Evolutionary conservation across 2,797 vertebrate species (phyloP).

Genomic region (Alectoris magna): DNA sequence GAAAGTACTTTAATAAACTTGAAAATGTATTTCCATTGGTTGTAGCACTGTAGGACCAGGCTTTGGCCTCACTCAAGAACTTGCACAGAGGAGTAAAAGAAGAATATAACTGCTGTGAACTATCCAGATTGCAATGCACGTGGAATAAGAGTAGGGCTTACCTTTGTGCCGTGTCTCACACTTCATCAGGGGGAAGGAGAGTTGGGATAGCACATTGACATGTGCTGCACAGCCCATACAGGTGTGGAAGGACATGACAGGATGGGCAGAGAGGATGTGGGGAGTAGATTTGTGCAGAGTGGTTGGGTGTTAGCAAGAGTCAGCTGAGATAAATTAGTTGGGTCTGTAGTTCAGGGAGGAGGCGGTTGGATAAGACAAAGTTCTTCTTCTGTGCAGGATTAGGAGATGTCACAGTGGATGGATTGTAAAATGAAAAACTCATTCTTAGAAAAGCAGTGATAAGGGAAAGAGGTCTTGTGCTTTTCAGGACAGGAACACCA

Average conservation of each 20-base stretch:
- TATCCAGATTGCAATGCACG: rapidly evolving
- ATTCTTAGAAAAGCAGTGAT: background rate
- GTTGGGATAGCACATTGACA: rapidly evolving
- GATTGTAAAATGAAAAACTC: rapidly evolving
- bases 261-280: rapidly evolving
- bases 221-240: rapidly evolving
- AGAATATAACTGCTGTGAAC: background rate
- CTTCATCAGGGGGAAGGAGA: background rate
- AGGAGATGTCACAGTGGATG: background rate
- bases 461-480: background rate
- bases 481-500: background rate
- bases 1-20: background rate
- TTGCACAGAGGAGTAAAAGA: background rate
- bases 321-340: rapidly evolving
- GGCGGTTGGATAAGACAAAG: no score
- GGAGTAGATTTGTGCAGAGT: background rate
- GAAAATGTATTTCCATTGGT: background rate
- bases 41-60: background rate
- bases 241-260: rapidly evolving
- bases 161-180: rapidly evolving
- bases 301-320: background rate
- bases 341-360: background rate
- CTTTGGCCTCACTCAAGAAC: background rate
- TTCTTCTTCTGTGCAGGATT: rapidly evolving
- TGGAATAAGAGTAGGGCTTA: background rate